phyloP scores from a whole-genome alignment of 2,797 vertebrate genomes.

The Tokudaia muenninki region DNA sequence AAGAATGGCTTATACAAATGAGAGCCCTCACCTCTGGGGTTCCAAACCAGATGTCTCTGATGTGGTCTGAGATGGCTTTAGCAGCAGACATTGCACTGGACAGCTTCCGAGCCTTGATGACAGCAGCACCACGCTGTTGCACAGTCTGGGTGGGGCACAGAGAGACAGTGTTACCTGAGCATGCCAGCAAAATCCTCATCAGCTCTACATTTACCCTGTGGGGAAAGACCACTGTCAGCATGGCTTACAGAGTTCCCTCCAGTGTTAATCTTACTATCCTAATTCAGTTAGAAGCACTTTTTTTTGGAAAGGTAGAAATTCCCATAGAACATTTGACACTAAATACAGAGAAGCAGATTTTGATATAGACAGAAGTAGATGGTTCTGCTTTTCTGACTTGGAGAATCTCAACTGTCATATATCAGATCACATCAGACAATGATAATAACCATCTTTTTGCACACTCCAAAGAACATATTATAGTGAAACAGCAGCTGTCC shows the following conservation, averaged over 20 bases:
- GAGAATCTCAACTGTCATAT: neutral
- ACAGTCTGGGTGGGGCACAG: slow-evolving; percentile 90
- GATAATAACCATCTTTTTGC: neutral
- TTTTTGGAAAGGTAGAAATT: neutral
- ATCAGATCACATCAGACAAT: neutral
- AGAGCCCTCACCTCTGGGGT: slow-evolving; percentile 91
- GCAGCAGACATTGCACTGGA: slow-evolving; percentile 99
- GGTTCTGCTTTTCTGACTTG: neutral
- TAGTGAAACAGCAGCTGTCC: neutral
- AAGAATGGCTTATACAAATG: neutral
- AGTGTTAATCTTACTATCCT: neutral
- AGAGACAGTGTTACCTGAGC: slow-evolving; percentile 10
- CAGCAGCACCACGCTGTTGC: slow-evolving; percentile 95
- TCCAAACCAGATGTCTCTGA: slow-evolving; percentile 97
- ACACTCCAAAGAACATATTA: neutral
- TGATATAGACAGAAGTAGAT: slow-evolving; percentile 3
- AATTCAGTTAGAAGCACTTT: neutral
- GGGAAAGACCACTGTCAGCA: neutral
- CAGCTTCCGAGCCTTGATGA: slow-evolving; percentile 97
- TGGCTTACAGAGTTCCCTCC: neutral
- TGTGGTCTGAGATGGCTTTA: slow-evolving; percentile 98
- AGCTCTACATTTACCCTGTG: neutral
- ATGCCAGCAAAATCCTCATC: neutral
- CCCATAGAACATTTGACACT: neutral
- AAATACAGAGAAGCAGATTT: slow-evolving; percentile 41